phyloP scores from a whole-genome alignment of 1,140 invertebrate genomes.

The Popillia japonica region DNA sequence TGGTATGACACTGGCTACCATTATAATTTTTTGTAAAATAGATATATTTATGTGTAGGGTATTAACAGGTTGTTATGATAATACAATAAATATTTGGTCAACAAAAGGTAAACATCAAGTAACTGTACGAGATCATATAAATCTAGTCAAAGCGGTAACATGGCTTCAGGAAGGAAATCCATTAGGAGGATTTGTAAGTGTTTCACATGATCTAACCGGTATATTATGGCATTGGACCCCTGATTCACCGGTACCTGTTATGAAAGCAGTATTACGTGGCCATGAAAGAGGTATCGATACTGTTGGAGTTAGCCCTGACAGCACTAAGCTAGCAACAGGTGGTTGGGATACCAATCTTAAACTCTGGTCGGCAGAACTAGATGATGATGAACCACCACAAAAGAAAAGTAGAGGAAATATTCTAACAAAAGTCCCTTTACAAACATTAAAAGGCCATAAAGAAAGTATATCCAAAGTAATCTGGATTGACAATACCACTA shows the following conservation, averaged over 20 bases:
- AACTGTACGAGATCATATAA: constrained; percentile 84
- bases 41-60: constrained; percentile 69
- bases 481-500: constrained; percentile 80
- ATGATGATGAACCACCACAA: constrained; percentile 61
- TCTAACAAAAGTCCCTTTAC: constrained; percentile 75
- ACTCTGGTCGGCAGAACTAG: constrained; percentile 73
- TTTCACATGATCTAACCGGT: constrained; percentile 91
- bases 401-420: constrained; percentile 61
- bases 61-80: constrained; percentile 94
- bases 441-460: constrained; percentile 91
- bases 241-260: constrained; percentile 75
- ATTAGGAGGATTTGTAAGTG: constrained; percentile 78
- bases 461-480: constrained; percentile 86
- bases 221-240: constrained; percentile 92
- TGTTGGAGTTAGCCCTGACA: constrained; percentile 74
- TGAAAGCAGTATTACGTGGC: constrained; percentile 82
- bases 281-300: constrained; percentile 91
- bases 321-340: constrained; percentile 82
- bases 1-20: constrained; percentile 63
- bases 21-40: not conserved
- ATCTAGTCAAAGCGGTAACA: constrained; percentile 79
- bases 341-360: constrained; percentile 89
- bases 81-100: constrained; percentile 90
- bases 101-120: constrained; percentile 83
- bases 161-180: constrained; percentile 79